Evolutionary conservation across 2,888 invertebrate genomes (phyloP).

Genomic region (Meteorus cinctellus): DNA sequence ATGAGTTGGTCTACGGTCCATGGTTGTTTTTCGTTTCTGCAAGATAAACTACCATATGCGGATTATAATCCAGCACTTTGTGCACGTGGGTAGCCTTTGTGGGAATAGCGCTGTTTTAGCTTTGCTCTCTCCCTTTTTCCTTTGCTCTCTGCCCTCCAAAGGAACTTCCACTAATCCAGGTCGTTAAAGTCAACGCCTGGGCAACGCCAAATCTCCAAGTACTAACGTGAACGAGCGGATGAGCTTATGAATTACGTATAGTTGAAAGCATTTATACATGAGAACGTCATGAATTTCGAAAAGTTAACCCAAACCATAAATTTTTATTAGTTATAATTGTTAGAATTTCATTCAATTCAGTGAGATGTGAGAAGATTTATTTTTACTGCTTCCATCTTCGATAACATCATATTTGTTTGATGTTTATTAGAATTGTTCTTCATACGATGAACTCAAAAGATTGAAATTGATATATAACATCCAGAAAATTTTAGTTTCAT

Average conservation of each 20-base stretch:
- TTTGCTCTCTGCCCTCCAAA: conserved; percentile 28
- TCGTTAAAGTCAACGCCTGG: conserved; percentile 68
- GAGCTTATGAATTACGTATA: conserved; percentile 65
- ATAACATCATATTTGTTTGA: no score
- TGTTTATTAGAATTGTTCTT: no score
- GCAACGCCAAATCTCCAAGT: conserved; percentile 56
- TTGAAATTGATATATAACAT: no score
- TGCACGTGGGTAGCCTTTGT: conserved; percentile 57
- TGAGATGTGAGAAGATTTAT: not conserved
- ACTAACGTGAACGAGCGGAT: conserved; percentile 66
- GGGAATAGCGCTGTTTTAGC: conserved; percentile 44
- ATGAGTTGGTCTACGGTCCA: not conserved
- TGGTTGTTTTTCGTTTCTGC: not conserved
- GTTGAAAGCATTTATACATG: conserved; percentile 18
- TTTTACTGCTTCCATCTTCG: no score
- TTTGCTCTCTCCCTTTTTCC: conserved; percentile 14
- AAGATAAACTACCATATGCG: conserved; percentile 63
- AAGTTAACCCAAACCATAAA: not conserved
- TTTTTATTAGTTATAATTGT: not conserved
- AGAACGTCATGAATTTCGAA: not conserved
- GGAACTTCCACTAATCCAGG: conserved; percentile 59
- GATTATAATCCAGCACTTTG: conserved; percentile 70
- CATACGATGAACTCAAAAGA: no score
- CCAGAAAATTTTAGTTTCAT: no score
- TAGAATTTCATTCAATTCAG: not conserved